Evolutionary conservation across 2,797 vertebrate genomes (phyloP).

Genomic region (Muscicapa comitata): DNA sequence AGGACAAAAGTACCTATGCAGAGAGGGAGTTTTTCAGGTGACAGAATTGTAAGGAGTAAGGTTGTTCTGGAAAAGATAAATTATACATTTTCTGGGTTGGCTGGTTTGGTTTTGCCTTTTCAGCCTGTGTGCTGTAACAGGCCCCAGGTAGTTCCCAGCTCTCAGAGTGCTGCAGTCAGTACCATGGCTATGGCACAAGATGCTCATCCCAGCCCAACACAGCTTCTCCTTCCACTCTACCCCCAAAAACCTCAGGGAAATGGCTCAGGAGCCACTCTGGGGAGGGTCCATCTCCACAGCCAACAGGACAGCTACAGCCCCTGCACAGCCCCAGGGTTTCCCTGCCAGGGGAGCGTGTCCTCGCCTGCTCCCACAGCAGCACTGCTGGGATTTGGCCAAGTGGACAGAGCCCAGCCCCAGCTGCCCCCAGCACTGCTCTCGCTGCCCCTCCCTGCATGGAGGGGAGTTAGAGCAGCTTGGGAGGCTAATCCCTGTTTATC

Average conservation of each 20-base stretch:
- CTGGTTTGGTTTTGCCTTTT: not conserved
- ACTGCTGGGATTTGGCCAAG: not conserved
- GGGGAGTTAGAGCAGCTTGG: slow-evolving; percentile 3
- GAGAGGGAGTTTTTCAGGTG: not conserved
- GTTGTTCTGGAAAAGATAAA: not conserved
- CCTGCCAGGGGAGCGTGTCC: not conserved
- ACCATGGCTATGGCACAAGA: not conserved
- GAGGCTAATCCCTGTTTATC: slow-evolving; percentile 49
- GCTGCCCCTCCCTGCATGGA: not conserved
- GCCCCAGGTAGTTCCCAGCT: accelerated
- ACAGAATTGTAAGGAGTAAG: not conserved
- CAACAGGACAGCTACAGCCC: not conserved
- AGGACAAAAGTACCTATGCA: not conserved
- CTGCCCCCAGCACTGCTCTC: not conserved
- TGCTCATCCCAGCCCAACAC: not conserved
- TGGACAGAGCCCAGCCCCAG: not conserved
- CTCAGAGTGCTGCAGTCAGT: not conserved
- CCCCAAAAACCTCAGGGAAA: not conserved
- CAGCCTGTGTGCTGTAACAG: not conserved
- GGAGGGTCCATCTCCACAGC: accelerated
- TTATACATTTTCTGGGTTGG: not conserved
- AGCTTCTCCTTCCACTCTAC: not conserved
- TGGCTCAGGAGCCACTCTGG: accelerated
- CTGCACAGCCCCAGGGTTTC: accelerated
- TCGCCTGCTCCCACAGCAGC: accelerated